Conservation (phyloP, 2,888 invertebrate genomes). For the Muschampia plurimacula region DNA sequence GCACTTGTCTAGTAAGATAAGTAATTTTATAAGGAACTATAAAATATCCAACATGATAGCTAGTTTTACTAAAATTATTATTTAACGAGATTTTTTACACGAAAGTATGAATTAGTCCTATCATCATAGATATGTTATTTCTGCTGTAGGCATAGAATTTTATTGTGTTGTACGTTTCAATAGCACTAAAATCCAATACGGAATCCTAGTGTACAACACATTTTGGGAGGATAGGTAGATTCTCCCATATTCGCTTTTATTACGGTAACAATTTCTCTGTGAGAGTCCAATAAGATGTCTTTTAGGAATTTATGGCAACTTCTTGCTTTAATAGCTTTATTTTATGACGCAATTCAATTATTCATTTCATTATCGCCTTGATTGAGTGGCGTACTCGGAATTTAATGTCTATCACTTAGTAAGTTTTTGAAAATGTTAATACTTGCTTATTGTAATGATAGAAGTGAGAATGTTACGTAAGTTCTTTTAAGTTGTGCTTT, state of each 20-base stretch:
- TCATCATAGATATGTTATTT: too few relatives aligned
- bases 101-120: too few relatives aligned
- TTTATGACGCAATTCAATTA: constrained; percentile 46
- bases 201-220: constrained; percentile 12
- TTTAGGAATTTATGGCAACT: constrained; percentile 41
- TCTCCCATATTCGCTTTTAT: constrained; percentile 32
- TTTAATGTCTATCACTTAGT: constrained; percentile 11
- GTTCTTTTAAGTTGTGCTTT: too few relatives aligned
- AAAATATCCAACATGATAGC: too few relatives aligned
- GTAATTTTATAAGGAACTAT: too few relatives aligned
- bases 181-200: neutral
- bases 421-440: neutral
- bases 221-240: constrained; percentile 21
- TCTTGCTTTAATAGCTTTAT: constrained; percentile 43
- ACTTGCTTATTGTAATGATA: neutral
- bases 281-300: constrained; percentile 35
- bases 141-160: neutral
- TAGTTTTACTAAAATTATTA: too few relatives aligned
- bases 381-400: constrained; percentile 39
- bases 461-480: too few relatives aligned
- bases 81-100: too few relatives aligned
- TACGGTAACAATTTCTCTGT: constrained; percentile 30
- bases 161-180: neutral
- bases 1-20: too few relatives aligned
- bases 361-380: constrained; percentile 42